A percentile compares a stretch with the other conserved stretches of the same genome.
Evolutionary conservation across 2,797 vertebrate species (phyloP).

Genomic region (Psittacula derbiana): DNA sequence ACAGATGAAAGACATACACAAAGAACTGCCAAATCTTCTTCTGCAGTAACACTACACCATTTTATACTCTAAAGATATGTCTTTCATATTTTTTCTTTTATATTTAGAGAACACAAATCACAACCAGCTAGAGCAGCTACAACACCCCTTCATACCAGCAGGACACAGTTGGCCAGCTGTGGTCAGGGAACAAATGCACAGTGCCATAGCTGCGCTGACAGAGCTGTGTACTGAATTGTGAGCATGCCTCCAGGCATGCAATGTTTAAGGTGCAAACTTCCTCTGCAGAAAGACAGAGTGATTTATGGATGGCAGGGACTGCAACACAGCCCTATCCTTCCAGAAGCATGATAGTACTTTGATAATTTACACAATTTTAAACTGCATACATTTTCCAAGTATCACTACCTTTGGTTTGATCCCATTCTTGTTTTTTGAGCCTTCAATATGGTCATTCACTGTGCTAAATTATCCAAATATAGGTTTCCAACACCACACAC

Average conservation of each 20-base stretch:
- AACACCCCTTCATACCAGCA: not conserved
- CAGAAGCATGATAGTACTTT: not conserved
- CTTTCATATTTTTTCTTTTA: not conserved
- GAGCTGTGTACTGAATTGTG: fast-evolving
- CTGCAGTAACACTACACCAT: not conserved
- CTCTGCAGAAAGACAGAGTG: not conserved
- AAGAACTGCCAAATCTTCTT: not conserved
- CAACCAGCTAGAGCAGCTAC: not conserved
- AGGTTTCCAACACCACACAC: not conserved
- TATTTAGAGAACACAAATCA: not conserved
- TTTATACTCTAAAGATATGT: not conserved
- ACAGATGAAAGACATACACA: not conserved
- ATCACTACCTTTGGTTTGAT: not conserved
- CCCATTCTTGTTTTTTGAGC: not conserved
- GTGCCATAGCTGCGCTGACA: fast-evolving
- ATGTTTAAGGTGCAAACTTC: not conserved
- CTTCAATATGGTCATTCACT: not conserved
- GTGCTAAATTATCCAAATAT: not conserved
- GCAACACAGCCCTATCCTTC: not conserved
- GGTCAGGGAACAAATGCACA: fast-evolving
- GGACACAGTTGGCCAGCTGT: fast-evolving
- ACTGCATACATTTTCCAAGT: fast-evolving
- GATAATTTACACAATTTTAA: not conserved
- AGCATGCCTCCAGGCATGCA: not conserved
- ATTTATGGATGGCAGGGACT: not conserved